Evolutionary conservation across 1,140 invertebrate species (phyloP), one percentile per base, ranked within the genome.

Genomic region (Coboldia fuscipes): DNA sequence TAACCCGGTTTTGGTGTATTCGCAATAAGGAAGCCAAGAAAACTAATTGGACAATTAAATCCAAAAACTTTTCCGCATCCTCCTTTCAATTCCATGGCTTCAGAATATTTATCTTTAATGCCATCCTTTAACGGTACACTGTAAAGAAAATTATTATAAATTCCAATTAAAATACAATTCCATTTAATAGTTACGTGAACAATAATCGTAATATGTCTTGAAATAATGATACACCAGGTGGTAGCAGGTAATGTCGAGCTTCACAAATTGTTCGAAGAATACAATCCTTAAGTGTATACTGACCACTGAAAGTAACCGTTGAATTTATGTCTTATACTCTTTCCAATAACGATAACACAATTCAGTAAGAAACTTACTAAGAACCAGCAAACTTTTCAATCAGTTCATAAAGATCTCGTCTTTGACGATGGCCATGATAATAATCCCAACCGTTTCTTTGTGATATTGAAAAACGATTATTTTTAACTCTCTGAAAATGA

Each of bases 191-290:
- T 58, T 61, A 75, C 71, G 60, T 65, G 38, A 79, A 66, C 36
- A 77, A 48, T 17, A 66, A 59, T 48, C 66, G 61, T 29, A 77
- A 47, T 37, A 75, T 43, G 45, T 78, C 72, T 37, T 73, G 70
- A 12, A 75, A 54, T 33, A 78, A 58, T 14, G 69, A 74, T 35
- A 60, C 50, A 15, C 72, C 69, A 12, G 60, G 61, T 0, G 63
- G 56, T 19, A 61, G 62, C 24, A 74, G 42, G 41, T 67, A 50
- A 30, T 51, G 51, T 39, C 61, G 62, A 7, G 68, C 61, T 45
- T 80, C 75, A 42, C 75, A 78, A 33, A 78, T 64, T 15, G 66
- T 66, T 38, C 68, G 62, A 37, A 75, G 53, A 21, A 78, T 48
- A 49, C 75, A 80, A 15, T 61, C 57, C 16, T 58, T 64, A 9